phyloP scores from a whole-genome alignment of 2,888 invertebrate species.

The Achlya flavicornis region DNA sequence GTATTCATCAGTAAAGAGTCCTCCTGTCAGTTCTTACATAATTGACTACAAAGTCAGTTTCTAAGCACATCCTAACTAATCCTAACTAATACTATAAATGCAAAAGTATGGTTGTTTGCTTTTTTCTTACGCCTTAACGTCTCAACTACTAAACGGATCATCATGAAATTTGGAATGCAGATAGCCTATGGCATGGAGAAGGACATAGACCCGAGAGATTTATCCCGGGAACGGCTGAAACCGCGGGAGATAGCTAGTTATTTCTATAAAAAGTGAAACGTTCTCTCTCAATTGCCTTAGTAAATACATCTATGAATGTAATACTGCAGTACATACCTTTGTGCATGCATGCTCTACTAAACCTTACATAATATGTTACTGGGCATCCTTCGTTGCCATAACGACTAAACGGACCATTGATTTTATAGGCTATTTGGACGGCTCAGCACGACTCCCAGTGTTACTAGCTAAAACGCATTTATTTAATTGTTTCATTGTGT shows the following conservation, averaged over 20 bases:
- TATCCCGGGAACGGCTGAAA: no score
- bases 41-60: background rate
- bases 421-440: constrained; percentile 61
- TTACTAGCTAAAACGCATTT: constrained; percentile 53
- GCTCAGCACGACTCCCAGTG: constrained; percentile 50
- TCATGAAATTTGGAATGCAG: no score
- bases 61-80: background rate
- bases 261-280: background rate
- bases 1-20: no score
- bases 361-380: constrained; percentile 20
- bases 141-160: no score
- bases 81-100: no score
- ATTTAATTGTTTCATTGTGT: constrained; percentile 57
- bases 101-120: no score
- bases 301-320: constrained; percentile 15
- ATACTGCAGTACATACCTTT: constrained; percentile 15
- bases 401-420: constrained; percentile 33
- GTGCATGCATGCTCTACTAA: constrained; percentile 15
- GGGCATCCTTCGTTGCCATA: constrained; percentile 23
- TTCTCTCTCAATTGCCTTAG: background rate
- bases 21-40: no score
- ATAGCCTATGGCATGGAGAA: no score
- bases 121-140: no score
- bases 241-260: no score
- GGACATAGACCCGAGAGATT: no score